Base-by-base conservation (phyloP, 2,888 invertebrate genomes). In the Aspidiotus destructor region DNA sequence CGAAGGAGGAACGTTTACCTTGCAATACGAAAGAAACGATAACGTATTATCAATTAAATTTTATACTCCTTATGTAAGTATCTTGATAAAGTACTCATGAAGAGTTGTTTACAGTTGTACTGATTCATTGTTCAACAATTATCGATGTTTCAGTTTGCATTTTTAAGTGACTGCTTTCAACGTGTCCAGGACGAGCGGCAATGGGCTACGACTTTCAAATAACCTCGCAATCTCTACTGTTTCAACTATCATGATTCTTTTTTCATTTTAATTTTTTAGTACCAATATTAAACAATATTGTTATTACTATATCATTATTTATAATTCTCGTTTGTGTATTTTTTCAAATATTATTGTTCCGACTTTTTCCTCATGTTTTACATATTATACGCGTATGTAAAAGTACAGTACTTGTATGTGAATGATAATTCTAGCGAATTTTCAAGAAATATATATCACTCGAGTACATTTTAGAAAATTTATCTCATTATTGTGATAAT, bases 91-190 rank as follows among this genome's bases (percentile, higher is more conserved):
- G 15, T 62, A 60, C 63, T 53, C 7, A 40, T 63, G 44, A 16
- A 62, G 48, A 68, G 42, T 41, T 62, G 48, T 48, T 13, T 13
- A 48, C 48, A 48, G 48, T 48, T 48, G 28, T 28, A 28, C 28
- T 28, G 28, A 28, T 28, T 28, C 28, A 28, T 28, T 5, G 28
- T 28, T 28, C 5, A 28, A 15, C 64, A 57, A 64, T 60, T 64
- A 48, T 48, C 48, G 48, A 48, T 48, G 48, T 71, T 70, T 15
- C 83, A 94, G 92, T 91, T 88, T 76, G 85, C 88, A 75, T 94
- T 87, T 81, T 84, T 94, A 76, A 86, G 87, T 79, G 96, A 95
- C 78, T 96, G 97, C 79, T 94, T 97, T 81, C 94, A 95, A 78
- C 85, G 92, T 81, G 90, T 96, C 83, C 87, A 89, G 77, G 93